Evolutionary conservation across 30 jellyfish, hydroid and myxozoan species (phyloP).

Genomic region (Rhopilema esculentum): DNA sequence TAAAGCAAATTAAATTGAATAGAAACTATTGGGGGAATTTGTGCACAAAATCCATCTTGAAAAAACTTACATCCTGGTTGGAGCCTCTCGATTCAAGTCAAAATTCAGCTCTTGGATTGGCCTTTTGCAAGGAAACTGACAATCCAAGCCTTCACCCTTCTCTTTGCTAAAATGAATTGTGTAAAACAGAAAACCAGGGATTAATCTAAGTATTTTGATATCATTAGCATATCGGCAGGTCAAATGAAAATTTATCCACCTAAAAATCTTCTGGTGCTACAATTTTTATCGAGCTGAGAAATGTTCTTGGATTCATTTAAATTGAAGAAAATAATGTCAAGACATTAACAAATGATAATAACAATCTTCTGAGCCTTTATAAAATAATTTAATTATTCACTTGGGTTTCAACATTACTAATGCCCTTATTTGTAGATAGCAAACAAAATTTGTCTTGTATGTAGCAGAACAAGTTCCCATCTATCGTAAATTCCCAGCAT

Average conservation of each 20-base stretch:
- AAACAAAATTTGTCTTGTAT: too few species aligned
- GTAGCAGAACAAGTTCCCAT: too few species aligned
- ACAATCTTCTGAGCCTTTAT: neutral
- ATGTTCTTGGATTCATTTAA: too few species aligned
- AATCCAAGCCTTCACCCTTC: conserved; percentile 25
- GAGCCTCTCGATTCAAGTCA: conserved; percentile 52
- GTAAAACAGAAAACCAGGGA: neutral
- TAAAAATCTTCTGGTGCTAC: too few species aligned
- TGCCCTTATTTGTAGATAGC: too few species aligned
- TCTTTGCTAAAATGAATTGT: conserved; percentile 21
- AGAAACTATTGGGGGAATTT: neutral
- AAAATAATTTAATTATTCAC: too few species aligned
- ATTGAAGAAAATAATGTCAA: neutral
- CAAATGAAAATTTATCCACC: too few species aligned
- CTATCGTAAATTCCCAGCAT: too few species aligned
- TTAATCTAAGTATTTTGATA: too few species aligned
- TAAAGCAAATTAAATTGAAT: neutral
- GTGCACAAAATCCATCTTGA: neutral
- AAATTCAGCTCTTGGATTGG: conserved; percentile 60
- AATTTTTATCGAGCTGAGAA: neutral
- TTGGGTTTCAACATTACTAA: too few species aligned
- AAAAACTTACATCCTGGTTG: conserved; percentile 38
- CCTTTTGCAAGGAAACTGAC: conserved; percentile 73
- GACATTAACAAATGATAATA: neutral
- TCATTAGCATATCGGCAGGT: too few species aligned